These are phyloP conservation scores for Meleagris gallopavo DNA, from an alignment of 2,113 vertebrate genomes.

Conservation along the genomic window DNA sequence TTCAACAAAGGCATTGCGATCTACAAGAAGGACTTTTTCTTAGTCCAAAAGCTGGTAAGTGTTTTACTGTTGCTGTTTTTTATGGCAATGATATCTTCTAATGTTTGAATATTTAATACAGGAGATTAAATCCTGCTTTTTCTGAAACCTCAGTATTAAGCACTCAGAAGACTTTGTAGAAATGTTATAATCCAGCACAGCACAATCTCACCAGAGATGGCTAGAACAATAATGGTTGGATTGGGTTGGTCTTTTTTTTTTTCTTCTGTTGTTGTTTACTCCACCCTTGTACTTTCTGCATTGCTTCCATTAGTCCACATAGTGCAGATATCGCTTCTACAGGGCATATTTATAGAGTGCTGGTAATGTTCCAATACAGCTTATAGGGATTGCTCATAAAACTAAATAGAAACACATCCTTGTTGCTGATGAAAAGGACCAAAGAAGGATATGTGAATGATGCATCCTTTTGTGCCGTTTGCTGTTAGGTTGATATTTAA, in stretches of 20 bases:
- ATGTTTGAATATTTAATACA: background rate
- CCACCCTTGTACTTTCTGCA: background rate
- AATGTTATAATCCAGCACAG: background rate
- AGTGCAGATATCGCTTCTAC: background rate
- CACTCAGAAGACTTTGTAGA: background rate
- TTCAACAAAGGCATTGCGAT: conserved; percentile 96
- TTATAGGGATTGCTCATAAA: background rate
- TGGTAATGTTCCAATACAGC: background rate
- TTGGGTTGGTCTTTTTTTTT: background rate
- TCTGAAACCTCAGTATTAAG: background rate
- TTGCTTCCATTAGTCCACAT: background rate
- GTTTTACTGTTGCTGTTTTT: background rate
- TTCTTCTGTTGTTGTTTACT: background rate
- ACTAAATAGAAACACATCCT: background rate
- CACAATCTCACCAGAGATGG: background rate
- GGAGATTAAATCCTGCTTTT: background rate
- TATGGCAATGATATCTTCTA: background rate
- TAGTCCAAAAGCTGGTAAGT: conserved; percentile 97
- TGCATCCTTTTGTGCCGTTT: background rate
- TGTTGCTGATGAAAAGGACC: background rate
- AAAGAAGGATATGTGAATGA: background rate
- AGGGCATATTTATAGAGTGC: background rate
- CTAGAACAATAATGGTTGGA: background rate
- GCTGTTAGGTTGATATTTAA: background rate
- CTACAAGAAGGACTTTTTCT: conserved; percentile 97